phyloP scores from a whole-genome alignment of 2,797 vertebrate species.

The Triplophysa yarkandensis region DNA sequence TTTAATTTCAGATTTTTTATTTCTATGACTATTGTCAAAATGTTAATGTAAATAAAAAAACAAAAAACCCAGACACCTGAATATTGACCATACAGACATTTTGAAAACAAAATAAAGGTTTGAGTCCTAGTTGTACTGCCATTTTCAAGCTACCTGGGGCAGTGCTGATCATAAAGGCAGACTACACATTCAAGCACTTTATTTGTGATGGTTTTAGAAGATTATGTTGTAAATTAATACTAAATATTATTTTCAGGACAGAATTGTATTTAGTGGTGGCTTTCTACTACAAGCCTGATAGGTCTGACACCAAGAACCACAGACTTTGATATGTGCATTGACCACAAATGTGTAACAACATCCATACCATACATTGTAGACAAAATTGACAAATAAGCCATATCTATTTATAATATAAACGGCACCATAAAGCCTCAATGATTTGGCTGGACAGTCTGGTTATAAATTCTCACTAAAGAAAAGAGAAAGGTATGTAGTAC shows the following conservation, averaged over 20 bases:
- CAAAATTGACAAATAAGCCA: background rate
- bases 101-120: background rate
- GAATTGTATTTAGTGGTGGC: background rate
- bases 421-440: background rate
- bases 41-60: background rate
- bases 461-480: background rate
- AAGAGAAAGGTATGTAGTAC: background rate
- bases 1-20: no score
- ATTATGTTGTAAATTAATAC: background rate
- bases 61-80: background rate
- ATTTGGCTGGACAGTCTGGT: background rate
- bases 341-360: background rate
- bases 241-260: background rate
- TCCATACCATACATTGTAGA: background rate
- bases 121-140: background rate
- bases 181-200: background rate
- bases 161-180: background rate
- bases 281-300: background rate
- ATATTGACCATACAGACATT: background rate
- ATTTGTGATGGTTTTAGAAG: no score
- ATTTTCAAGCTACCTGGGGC: background rate
- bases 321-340: background rate
- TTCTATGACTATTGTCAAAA: no score
- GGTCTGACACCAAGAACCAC: background rate
- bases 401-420: background rate